Conservation (phyloP, 1,140 invertebrate genomes). For the Zaprionus kolodkinae region DNA sequence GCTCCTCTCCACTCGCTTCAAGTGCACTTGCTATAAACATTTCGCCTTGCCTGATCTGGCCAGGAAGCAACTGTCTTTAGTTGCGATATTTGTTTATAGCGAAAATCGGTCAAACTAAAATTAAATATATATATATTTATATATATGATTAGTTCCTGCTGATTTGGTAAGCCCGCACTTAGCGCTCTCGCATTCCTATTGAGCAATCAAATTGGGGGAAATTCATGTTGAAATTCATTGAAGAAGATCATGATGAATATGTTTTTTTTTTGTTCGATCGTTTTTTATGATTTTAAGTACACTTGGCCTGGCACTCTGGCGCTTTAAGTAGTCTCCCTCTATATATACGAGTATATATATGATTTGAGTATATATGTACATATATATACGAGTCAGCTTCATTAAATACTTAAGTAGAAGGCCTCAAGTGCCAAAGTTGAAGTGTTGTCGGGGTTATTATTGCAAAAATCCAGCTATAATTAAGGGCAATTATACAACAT, state of each 20-base stretch:
- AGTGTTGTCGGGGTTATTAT: slow-evolving; percentile 70
- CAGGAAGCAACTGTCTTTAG: slow-evolving; percentile 70
- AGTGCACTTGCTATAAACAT: slow-evolving; percentile 71
- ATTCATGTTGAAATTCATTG: slow-evolving; percentile 73
- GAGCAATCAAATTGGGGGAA: slow-evolving; percentile 32
- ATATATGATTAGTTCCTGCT: slow-evolving; percentile 7
- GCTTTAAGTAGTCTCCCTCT: slow-evolving; percentile 60
- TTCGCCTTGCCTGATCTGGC: slow-evolving; percentile 36
- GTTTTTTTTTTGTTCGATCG: slow-evolving; percentile 19
- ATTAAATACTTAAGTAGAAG: slow-evolving; percentile 77
- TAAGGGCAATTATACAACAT: slow-evolving; percentile 33
- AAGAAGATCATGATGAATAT: slow-evolving; percentile 18
- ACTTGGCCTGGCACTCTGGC: slow-evolving; percentile 72
- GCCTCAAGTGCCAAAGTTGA: slow-evolving; percentile 76
- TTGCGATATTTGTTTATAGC: slow-evolving; percentile 47
- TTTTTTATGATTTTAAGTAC: slow-evolving; percentile 47
- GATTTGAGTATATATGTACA: slow-evolving; percentile 2
- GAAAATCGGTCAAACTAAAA: slow-evolving; percentile 19
- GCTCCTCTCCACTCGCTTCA: slow-evolving; percentile 61
- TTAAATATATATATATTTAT: not conserved
- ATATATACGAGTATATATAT: slow-evolving; percentile 7
- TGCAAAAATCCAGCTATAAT: slow-evolving; percentile 62
- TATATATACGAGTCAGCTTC: slow-evolving; percentile 48
- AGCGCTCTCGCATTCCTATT: slow-evolving; percentile 26
- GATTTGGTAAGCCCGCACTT: slow-evolving; percentile 41